Base-by-base conservation (phyloP, 2,113 vertebrate genomes). In the Nesogale talazaci region DNA sequence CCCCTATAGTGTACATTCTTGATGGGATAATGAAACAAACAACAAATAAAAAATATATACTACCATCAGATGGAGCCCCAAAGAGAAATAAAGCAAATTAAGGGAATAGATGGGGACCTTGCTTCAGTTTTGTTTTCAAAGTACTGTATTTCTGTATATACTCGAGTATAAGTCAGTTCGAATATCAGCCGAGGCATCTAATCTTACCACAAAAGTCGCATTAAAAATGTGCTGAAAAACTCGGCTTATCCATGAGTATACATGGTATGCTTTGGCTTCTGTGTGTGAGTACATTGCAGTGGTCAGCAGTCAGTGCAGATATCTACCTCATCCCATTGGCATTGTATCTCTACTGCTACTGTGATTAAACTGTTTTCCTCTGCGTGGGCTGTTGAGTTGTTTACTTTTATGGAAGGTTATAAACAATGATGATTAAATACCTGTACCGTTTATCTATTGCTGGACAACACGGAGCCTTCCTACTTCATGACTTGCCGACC, bases 1-100 rank as follows among this genome's bases (percentile, higher is more conserved):
- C 16, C 70, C 46, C 0, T 63, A 38, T 59, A 61, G 72, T 75
- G 88, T 63, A 57, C 34, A 17, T 42, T 88, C 17, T 86, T 25
- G 57, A 89, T 76, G 27, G 29, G 72, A 91, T 77, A 77, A 70
- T 29, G 91, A 93, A 52, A 63, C 46, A 88, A 83, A 17, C 1
- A 65, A 52, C 65, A 94, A 88, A 77, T 2, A 42, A 79, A 82
- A 93, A 70, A 65, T 25, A 3, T 10, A 12, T 31, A 59, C 19
- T 90, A 31, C 78, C 70, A 56, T 83, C 59, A 72, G 40, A 36
- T 70, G 6, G 74, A 67, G 25, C n/a, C 38, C 15, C 74, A 31
- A 83, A 87, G 38, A 94, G 56, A 76, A 59, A 67, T 61, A 63
- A 57, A 74, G 14, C 46, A 94, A 7, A 31, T 4, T 75, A 36